phyloP scores from a whole-genome alignment of 2,797 vertebrate genomes.

The Mormyrops boulengeri region DNA sequence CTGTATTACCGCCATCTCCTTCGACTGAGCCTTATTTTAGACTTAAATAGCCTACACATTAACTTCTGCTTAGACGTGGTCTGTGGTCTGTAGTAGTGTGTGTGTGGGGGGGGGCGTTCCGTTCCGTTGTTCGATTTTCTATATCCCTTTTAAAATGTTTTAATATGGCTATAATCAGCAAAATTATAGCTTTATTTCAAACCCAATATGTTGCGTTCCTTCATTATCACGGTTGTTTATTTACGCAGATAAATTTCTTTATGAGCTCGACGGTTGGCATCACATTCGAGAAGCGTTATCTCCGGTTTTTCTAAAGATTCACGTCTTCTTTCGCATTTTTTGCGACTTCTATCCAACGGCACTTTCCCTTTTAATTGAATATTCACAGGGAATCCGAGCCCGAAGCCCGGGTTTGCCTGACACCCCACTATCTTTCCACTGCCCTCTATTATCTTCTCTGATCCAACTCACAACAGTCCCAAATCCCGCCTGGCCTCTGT shows the following conservation, averaged over 20 bases:
- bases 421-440: constrained; percentile 62
- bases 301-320: constrained; percentile 54
- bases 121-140: neutral
- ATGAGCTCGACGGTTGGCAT: neutral
- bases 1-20: constrained; percentile 74
- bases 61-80: constrained; percentile 69
- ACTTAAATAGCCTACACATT: constrained; percentile 79
- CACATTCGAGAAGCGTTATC: constrained; percentile 63
- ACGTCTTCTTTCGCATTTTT: constrained; percentile 54
- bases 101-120: neutral
- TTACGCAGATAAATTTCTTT: neutral
- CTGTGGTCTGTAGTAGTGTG: neutral
- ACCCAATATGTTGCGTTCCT: constrained; percentile 31
- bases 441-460: constrained; percentile 72
- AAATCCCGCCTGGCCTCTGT: constrained; percentile 88
- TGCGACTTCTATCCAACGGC: constrained; percentile 48
- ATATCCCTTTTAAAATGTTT: neutral
- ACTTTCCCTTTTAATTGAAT: constrained; percentile 45
- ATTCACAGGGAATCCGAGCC: constrained; percentile 52
- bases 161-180: neutral
- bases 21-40: constrained; percentile 78
- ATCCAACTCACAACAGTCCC: constrained; percentile 66
- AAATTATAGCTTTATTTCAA: neutral
- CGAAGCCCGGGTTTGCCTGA: constrained; percentile 63
- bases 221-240: constrained; percentile 33